phyloP scores from a whole-genome alignment of 2,797 vertebrate genomes.

The Gobionotothen gibberifrons region DNA sequence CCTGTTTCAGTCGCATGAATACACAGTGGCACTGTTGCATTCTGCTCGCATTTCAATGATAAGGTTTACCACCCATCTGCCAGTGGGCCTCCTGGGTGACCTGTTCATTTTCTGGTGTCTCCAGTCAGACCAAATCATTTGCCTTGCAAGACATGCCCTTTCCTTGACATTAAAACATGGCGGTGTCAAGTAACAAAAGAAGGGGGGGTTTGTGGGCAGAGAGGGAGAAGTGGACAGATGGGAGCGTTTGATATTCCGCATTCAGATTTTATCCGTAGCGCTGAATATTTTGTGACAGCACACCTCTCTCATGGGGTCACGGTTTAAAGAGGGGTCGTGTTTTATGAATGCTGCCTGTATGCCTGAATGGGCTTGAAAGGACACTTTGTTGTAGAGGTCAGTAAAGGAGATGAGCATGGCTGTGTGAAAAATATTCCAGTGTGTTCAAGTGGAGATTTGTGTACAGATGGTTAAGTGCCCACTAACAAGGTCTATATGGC shows the following conservation, averaged over 20 bases:
- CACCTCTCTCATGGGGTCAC: conserved; percentile 64
- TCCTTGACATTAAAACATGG: conserved; percentile 48
- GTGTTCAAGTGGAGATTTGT: conserved; percentile 70
- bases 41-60: conserved; percentile 70
- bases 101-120: conserved; percentile 53
- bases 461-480: conserved; percentile 87
- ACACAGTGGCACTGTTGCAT: conserved; percentile 23
- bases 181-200: conserved; percentile 26
- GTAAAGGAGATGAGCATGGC: conserved; percentile 80
- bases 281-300: conserved; percentile 65
- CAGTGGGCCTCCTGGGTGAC: conserved; percentile 44
- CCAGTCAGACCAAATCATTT: conserved; percentile 48
- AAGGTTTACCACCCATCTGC: conserved; percentile 63
- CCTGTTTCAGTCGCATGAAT: conserved; percentile 8
- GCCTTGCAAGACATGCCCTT: conserved; percentile 57
- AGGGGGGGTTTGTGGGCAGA: not conserved
- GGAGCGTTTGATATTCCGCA: conserved; percentile 64
- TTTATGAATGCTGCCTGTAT: conserved; percentile 73
- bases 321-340: conserved; percentile 71
- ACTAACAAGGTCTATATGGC: conserved; percentile 80
- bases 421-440: conserved; percentile 68
- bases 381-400: conserved; percentile 84
- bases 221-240: conserved; percentile 65
- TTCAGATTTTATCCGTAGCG: conserved; percentile 48
- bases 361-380: conserved; percentile 77